phyloP scores from a whole-genome alignment of 2,888 invertebrate species.

The Clivina fossor region DNA sequence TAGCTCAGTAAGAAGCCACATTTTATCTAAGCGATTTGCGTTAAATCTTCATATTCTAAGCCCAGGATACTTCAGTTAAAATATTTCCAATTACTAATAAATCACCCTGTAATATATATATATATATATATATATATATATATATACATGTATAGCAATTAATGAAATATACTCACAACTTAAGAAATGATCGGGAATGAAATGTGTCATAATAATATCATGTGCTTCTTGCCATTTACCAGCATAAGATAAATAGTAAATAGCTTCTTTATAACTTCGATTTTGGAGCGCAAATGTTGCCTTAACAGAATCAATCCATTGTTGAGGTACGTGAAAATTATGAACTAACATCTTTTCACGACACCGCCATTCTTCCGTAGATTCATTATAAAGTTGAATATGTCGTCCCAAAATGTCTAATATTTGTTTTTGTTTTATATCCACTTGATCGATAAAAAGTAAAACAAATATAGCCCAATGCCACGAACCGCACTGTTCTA shows the following conservation, averaged over 20 bases:
- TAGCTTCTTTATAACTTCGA: constrained; percentile 51
- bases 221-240: constrained; percentile 77
- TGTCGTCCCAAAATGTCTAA: constrained; percentile 71
- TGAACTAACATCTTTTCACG: constrained; percentile 63
- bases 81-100: no score
- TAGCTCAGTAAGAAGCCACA: no score
- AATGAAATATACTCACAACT: constrained; percentile 62
- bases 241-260: constrained; percentile 71
- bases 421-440: constrained; percentile 64
- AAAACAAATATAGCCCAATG: constrained; percentile 84
- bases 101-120: no score
- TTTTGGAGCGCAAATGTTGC: constrained; percentile 57
- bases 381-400: constrained; percentile 57
- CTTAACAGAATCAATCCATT: constrained; percentile 80
- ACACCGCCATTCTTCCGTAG: constrained; percentile 51
- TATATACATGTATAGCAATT: no score
- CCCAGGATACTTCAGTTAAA: no score
- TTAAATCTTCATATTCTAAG: no score
- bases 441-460: constrained; percentile 63
- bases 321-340: constrained; percentile 67
- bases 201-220: constrained; percentile 68
- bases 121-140: no score
- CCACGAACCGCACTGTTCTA: constrained; percentile 83
- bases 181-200: constrained; percentile 78
- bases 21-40: no score